Conservation (phyloP, 2,888 invertebrate genomes). For the Drosophila formosana region DNA sequence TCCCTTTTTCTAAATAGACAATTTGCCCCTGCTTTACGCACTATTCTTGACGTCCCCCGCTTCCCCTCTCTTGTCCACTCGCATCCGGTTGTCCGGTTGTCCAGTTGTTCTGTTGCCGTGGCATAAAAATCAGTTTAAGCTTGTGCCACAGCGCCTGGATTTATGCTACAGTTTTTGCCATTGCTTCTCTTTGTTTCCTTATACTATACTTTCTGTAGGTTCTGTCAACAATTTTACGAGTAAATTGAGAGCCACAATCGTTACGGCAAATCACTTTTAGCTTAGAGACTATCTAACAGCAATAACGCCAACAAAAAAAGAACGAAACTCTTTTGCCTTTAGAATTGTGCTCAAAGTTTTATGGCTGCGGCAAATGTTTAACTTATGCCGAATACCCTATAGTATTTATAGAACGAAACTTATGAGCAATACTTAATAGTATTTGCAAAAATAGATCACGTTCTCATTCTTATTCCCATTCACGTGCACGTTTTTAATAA, state of each 20-base stretch:
- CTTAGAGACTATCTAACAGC: constrained; percentile 47
- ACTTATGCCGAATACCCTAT: constrained; percentile 6
- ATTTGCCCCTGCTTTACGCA: constrained; percentile 72
- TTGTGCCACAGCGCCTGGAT: constrained; percentile 63
- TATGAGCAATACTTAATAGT: constrained; percentile 10
- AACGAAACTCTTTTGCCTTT: constrained; percentile 34
- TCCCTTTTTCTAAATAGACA: constrained; percentile 74
- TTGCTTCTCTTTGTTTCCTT: neutral
- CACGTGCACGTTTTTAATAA: constrained; percentile 30
- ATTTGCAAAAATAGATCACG: constrained; percentile 29
- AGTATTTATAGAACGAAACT: constrained; percentile 17
- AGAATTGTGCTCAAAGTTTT: constrained; percentile 17
- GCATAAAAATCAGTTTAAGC: constrained; percentile 76
- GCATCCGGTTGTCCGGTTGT: neutral
- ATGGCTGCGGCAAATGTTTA: constrained; percentile 29
- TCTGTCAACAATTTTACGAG: constrained; percentile 72
- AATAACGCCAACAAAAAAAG: constrained; percentile 11
- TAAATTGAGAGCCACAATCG: constrained; percentile 71
- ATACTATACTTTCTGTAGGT: neutral
- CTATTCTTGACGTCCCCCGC: constrained; percentile 50
- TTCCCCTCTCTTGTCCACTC: neutral
- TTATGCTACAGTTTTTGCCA: constrained; percentile 55
- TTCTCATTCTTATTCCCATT: neutral
- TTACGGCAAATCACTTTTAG: constrained; percentile 73
- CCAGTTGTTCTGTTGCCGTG: constrained; percentile 2